Evolutionary conservation across 2,888 invertebrate species (phyloP).

Genomic region (Gisinianus flammeolus): DNA sequence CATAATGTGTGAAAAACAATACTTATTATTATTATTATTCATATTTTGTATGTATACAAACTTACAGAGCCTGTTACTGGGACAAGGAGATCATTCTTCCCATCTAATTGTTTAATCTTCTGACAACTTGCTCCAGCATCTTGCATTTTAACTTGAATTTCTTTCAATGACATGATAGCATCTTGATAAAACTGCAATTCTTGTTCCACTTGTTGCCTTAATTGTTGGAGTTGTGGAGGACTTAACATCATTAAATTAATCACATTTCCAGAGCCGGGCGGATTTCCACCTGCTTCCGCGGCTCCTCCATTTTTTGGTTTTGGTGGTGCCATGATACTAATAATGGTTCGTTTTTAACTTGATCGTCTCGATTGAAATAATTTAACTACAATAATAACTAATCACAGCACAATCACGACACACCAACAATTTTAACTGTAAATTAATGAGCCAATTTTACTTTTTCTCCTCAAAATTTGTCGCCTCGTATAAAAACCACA

Average conservation of each 20-base stretch:
- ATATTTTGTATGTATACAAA: too few species aligned
- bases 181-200: slow-evolving; percentile 88
- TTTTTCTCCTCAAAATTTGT: too few species aligned
- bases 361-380: not conserved
- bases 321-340: not conserved
- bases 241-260: slow-evolving; percentile 54
- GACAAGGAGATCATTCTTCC: slow-evolving; percentile 82
- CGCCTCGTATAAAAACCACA: too few species aligned
- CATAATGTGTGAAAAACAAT: too few species aligned
- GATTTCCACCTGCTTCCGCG: not conserved
- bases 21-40: too few species aligned
- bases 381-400: not conserved
- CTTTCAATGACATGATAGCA: slow-evolving; percentile 85
- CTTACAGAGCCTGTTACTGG: slow-evolving; percentile 88
- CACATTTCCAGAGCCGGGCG: slow-evolving; percentile 39
- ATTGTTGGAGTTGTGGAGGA: slow-evolving; percentile 50
- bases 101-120: slow-evolving; percentile 72
- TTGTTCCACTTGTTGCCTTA: slow-evolving; percentile 61
- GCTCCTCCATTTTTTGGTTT: not conserved
- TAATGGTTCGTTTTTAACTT: not conserved
- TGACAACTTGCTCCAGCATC: slow-evolving; percentile 80
- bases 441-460: too few species aligned
- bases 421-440: too few species aligned
- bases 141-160: slow-evolving; percentile 87
- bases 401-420: too few species aligned